phyloP scores from a whole-genome alignment of 2,888 invertebrate genomes.

The Scrobipalpa atriplicella region DNA sequence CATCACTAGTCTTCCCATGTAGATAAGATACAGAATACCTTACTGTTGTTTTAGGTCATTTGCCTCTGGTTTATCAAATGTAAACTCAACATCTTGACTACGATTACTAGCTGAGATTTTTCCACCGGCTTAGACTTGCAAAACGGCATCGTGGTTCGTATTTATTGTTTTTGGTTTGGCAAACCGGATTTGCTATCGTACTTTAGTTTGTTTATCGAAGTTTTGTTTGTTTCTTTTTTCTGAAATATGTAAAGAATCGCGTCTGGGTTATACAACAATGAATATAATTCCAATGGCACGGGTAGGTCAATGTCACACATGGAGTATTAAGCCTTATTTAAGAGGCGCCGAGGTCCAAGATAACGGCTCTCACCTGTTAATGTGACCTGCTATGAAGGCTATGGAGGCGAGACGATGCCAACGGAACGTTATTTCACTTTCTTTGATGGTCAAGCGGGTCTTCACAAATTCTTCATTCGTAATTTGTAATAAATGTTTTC shows the following conservation, averaged over 20 bases:
- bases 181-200: neutral
- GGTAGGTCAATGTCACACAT: conserved; percentile 13
- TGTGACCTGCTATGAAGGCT: neutral
- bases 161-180: conserved; percentile 5
- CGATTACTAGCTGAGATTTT: neutral
- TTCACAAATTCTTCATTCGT: neutral
- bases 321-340: neutral
- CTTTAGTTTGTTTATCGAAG: no score
- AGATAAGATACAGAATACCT: conserved; percentile 20
- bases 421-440: neutral
- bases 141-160: neutral
- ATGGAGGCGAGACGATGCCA: neutral
- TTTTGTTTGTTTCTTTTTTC: neutral
- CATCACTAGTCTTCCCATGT: conserved; percentile 10
- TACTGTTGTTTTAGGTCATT: conserved; percentile 20
- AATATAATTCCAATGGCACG: conserved; percentile 10
- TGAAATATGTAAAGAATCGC: conserved; percentile 8
- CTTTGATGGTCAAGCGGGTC: neutral
- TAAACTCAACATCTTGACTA: neutral
- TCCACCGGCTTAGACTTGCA: neutral
- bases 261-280: conserved; percentile 2
- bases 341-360: neutral
- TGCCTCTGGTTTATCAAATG: conserved; percentile 9
- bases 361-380: conserved; percentile 12
- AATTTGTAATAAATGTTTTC: neutral